phyloP scores from a whole-genome alignment of 2,888 invertebrate genomes.

The Coronaproctus castanopsis region DNA sequence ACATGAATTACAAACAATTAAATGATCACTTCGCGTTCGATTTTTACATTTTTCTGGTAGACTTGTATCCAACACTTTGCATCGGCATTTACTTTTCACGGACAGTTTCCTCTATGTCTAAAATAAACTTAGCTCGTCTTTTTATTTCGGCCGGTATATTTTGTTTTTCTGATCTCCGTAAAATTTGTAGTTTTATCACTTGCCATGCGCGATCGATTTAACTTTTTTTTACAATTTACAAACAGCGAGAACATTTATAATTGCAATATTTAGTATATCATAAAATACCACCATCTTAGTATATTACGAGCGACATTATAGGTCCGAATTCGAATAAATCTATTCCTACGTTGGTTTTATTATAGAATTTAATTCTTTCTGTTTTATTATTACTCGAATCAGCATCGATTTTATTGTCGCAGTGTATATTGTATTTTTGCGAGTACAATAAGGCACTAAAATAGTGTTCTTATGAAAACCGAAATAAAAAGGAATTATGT shows the following conservation, averaged over 20 bases:
- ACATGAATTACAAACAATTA: background rate
- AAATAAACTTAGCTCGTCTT: background rate
- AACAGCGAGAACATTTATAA: background rate
- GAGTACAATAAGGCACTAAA: too few relatives aligned
- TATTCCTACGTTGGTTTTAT: too few relatives aligned
- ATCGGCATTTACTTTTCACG: background rate
- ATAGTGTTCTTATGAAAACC: too few relatives aligned
- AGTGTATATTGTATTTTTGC: too few relatives aligned
- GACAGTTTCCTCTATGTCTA: background rate
- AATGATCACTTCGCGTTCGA: background rate
- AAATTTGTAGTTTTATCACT: background rate
- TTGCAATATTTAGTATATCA: background rate
- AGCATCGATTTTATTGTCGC: background rate
- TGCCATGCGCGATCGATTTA: background rate
- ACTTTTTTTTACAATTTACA: background rate
- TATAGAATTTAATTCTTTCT: background rate
- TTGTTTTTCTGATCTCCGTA: background rate
- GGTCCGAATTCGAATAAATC: too few relatives aligned
- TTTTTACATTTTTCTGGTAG: background rate
- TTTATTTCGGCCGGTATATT: background rate
- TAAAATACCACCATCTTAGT: background rate
- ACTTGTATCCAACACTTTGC: background rate
- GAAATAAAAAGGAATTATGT: too few relatives aligned
- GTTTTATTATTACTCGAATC: background rate
- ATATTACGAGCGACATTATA: background rate